Base-by-base conservation (phyloP, 30 jellyfish, hydroid and myxozoan genomes). In the Aurelia coerulea region DNA sequence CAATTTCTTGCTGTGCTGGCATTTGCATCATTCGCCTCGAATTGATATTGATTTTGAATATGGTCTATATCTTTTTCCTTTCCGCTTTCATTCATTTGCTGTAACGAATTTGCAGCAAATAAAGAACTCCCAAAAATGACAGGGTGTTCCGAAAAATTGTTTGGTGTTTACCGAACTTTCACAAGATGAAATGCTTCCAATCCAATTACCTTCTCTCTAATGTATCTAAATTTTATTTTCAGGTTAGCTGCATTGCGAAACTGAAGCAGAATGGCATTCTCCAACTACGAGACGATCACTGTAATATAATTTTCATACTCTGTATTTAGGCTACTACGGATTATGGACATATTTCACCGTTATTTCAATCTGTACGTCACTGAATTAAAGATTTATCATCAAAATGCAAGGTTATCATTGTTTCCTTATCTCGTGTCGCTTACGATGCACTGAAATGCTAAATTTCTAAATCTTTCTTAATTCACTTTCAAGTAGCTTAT, bases 211-310 rank as follows among this genome's bases (percentile, higher is more conserved):
- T 39, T 39, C 51, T 15, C 56, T 0, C 9, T 10, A 58, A 16
- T 52, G 17, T 6, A 11, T 4, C 31, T 52, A 10, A 16, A 4
- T 77, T 34, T 65, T 33, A 35, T 58, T 83, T 82, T 35, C 65
- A 83, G 92, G 62, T 49, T 83, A 62, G 92, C 92, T 37, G 92
- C 92, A 34, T 58, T 83, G 66, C 74, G 92, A 35, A 71, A 83
- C 39, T 83, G 32, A 73, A 5, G 6, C 56, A 46, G 56, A 46
- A 39, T n/a, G 35, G 34, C 35, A n/a, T 18, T 62, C 35, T 62
- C 34, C 35, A 62, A 17, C 35, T 5, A n/a, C 35, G 72, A n/a
- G 34, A 62, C 72, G 13, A 62, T 62, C 72, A 29, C 14, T n/a
- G 35, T 62, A n/a, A n/a, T 29, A 62, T 29, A n/a, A 62, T n/a